Evolutionary conservation across 2,888 invertebrate genomes (phyloP), one percentile per base, ranked within the genome.

Genomic region (Trichogramma dendrolimi): DNA sequence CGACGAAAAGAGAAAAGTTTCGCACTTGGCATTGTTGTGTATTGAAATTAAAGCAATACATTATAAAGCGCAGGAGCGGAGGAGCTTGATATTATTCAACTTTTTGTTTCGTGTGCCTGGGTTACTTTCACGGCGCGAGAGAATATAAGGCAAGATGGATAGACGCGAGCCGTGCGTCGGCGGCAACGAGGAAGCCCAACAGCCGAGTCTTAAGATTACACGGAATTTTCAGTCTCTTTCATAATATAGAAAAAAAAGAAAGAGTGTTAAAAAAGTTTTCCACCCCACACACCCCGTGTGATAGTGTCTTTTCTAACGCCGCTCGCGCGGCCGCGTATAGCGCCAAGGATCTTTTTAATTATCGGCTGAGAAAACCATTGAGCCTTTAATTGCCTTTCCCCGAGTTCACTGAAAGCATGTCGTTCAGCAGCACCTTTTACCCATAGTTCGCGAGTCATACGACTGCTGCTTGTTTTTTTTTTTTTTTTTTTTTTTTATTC

Each of bases 41-140:
- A 71, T 69, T 68, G 67, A 69, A 73, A 70, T 71, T 67, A 70
- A 70, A 63, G 68, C 68, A 70, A 70, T 70, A 68, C 67, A 71
- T 71, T 72, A 58, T 62, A 68, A 27, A 27, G 27, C 27, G 27
- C 27, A 27, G 27, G 27, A 27, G 27, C 27, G 27, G 27, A 70
- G 63, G 63, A 63, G 69, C 66, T 68, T 71, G 70, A 71, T 67
- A 69, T 66, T 69, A 70, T 71, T 69, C 69, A 68, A 61, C 60
- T 69, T 71, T 69, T 68, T 67, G 63, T 68, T 64, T 55, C 27
- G 27, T 27, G 27, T 27, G 27, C 27, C 27, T 2, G 41, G 47
- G 63, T 53, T 48, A 66, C 60, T 67, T 68, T 68, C 66, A 66
- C 61, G 55, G 62, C 27, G 27, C 27, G 62, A 59, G 62, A 64